phyloP scores from a whole-genome alignment of 2,888 invertebrate genomes.

The Cataglyphis rosenhaueri region DNA sequence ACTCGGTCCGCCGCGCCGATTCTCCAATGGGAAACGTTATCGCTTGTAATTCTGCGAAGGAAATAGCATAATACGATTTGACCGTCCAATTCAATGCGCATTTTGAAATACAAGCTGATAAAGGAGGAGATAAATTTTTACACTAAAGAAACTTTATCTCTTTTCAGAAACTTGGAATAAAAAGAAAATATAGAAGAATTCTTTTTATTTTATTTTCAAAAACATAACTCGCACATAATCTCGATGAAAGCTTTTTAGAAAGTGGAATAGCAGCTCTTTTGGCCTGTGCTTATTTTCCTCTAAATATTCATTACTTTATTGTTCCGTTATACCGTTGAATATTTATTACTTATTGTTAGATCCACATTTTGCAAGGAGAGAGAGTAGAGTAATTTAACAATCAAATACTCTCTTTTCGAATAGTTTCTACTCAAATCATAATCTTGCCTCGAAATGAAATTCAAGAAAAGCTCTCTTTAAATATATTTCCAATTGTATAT shows the following conservation, averaged over 20 bases:
- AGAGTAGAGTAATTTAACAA: constrained; percentile 18
- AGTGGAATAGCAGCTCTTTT: constrained; percentile 15
- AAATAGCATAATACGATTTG: constrained; percentile 11
- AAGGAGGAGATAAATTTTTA: not conserved
- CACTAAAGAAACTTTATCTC: not conserved
- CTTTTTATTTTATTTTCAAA: not conserved
- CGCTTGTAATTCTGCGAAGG: not conserved
- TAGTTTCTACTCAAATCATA: constrained; percentile 20
- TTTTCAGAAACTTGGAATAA: not conserved
- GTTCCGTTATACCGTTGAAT: constrained; percentile 34
- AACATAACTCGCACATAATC: constrained; percentile 9
- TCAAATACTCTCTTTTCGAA: constrained; percentile 20
- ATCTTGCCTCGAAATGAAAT: not conserved
- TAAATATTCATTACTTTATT: constrained; percentile 41
- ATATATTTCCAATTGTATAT: not conserved
- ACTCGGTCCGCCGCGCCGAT: not conserved
- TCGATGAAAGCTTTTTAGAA: constrained; percentile 19
- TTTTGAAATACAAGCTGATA: not conserved
- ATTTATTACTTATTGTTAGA: constrained; percentile 34
- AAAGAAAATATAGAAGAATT: not conserved
- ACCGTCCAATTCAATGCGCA: not conserved
- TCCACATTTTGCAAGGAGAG: not conserved
- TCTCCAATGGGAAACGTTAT: constrained; percentile 1
- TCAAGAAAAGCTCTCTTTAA: not conserved
- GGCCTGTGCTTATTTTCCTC: constrained; percentile 7